Evolutionary conservation across 1,140 invertebrate species (phyloP).

Genomic region (Megathymus violae): DNA sequence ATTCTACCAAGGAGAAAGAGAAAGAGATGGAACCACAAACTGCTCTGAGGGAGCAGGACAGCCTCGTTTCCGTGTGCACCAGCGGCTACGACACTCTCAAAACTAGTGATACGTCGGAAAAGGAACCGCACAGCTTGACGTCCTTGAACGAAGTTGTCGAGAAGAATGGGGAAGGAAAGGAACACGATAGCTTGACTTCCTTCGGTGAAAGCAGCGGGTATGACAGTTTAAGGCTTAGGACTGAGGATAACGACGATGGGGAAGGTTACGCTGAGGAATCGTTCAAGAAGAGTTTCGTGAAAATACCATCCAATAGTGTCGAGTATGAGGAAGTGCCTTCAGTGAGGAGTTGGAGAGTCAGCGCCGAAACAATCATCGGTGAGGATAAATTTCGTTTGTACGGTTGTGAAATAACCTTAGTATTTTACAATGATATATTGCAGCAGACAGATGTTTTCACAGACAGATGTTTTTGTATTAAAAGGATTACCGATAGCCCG

Average conservation of each 20-base stretch:
- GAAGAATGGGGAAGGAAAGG: conserved; percentile 55
- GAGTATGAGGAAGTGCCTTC: conserved; percentile 54
- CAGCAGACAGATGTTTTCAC: too few relatives aligned
- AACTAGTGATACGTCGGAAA: conserved; percentile 74
- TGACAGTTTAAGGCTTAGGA: conserved; percentile 90
- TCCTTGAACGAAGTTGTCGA: conserved; percentile 54
- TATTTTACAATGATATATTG: too few relatives aligned
- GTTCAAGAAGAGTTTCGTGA: conserved; percentile 68
- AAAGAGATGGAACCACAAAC: conserved; percentile 61
- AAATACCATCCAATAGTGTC: conserved; percentile 32
- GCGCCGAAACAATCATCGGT: conserved; percentile 72
- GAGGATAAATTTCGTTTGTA: too few relatives aligned
- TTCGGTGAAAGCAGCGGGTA: conserved; percentile 93
- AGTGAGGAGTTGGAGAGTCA: conserved; percentile 63
- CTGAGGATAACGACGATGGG: conserved; percentile 84
- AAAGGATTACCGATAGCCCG: too few relatives aligned
- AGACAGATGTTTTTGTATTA: too few relatives aligned
- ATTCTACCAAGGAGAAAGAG: conserved; percentile 62
- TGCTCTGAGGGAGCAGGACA: conserved; percentile 63
- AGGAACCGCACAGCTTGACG: conserved; percentile 69
- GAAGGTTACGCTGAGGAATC: conserved; percentile 72
- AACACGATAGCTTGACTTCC: conserved; percentile 87
- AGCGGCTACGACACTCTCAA: conserved; percentile 73
- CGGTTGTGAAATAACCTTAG: too few relatives aligned
- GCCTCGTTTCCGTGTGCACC: conserved; percentile 69